Base-by-base conservation (phyloP, 2,113 vertebrate genomes). In the Ahaetulla prasina region DNA sequence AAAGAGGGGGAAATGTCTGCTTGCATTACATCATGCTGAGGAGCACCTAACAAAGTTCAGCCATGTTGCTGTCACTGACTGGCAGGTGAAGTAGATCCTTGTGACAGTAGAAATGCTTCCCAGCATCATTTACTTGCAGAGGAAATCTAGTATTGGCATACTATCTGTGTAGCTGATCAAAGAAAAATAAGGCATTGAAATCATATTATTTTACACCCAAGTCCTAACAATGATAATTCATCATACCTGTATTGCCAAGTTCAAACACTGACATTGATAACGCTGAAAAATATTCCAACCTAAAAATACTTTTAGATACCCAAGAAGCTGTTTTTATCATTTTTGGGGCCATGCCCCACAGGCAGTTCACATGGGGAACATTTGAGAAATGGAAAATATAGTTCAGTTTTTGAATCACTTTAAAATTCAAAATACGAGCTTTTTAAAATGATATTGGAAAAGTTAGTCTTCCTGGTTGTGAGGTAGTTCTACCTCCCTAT, bases 401-500 rank as follows among this genome's bases (percentile, higher is more conserved):
- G 45, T 6, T 63, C 86, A 52, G 55, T 45, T 6, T 47, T 45
- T 86, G 87, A 89, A 27, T 52, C 11, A 12, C 30, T 85, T 85
- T 92, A 60, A 52, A n/a, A 60, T 30, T 45, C 35, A 80, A 80
- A 80, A 8, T 43, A 43, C 0, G 20, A 22, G 74, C 74, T 80
- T 80, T 80, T 80, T 43, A 80, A 80, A 80, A 80, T 43, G 16
- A 50, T 25, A 27, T 52, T 85, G 49, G 47, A 60, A 60, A 85
- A 85, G 18, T 30, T 54, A 8, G 2, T 89, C 47, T 45, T 52
- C 74, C 25, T 85, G 68, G 53, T 50, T 85, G 23, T 93, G 93
- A 93, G 92, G 68, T 85, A 93, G 90, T 22, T 60, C 45, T 74
- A 89, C 35, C 74, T 89, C 85, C 74, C 27, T 63, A 39, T 23